Conservation (phyloP, 2,888 invertebrate species). For the Rhynchonema sp. region DNA sequence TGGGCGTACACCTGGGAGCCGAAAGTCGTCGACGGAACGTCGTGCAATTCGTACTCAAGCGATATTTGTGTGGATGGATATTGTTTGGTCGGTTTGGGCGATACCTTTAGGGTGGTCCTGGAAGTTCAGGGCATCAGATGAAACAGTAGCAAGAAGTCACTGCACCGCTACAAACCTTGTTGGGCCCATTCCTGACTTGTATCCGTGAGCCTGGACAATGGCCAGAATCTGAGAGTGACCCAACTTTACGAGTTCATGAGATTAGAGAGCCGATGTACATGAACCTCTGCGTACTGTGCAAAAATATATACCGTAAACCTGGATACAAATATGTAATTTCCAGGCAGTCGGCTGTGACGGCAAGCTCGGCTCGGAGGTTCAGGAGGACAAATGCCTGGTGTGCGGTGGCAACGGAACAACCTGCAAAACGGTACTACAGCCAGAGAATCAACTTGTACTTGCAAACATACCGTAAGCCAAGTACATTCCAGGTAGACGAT, state of each 20-base stretch:
- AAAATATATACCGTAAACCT: too few relatives aligned
- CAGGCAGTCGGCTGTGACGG: not conserved
- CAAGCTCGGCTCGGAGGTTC: slow-evolving; percentile 34
- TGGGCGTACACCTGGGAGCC: slow-evolving; percentile 70
- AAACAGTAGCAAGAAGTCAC: too few relatives aligned
- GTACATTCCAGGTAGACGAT: not conserved
- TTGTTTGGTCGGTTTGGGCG: slow-evolving; percentile 42
- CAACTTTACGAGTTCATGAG: too few relatives aligned
- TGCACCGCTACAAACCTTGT: too few relatives aligned
- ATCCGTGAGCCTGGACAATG: too few relatives aligned
- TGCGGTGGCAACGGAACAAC: slow-evolving; percentile 66
- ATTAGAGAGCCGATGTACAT: too few relatives aligned
- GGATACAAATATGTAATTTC: too few relatives aligned
- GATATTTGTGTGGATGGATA: slow-evolving; percentile 84
- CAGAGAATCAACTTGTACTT: not conserved
- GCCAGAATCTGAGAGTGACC: too few relatives aligned
- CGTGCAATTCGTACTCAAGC: slow-evolving; percentile 49
- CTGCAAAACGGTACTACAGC: slow-evolving; percentile 48
- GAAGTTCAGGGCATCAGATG: too few relatives aligned
- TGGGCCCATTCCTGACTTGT: too few relatives aligned
- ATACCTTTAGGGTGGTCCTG: too few relatives aligned
- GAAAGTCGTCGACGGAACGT: slow-evolving; percentile 54
- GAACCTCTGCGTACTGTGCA: too few relatives aligned
- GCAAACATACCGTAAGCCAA: not conserved
- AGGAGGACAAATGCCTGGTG: slow-evolving; percentile 69